Conservation (phyloP, 2,888 invertebrate genomes). For the Junonia oenone region DNA sequence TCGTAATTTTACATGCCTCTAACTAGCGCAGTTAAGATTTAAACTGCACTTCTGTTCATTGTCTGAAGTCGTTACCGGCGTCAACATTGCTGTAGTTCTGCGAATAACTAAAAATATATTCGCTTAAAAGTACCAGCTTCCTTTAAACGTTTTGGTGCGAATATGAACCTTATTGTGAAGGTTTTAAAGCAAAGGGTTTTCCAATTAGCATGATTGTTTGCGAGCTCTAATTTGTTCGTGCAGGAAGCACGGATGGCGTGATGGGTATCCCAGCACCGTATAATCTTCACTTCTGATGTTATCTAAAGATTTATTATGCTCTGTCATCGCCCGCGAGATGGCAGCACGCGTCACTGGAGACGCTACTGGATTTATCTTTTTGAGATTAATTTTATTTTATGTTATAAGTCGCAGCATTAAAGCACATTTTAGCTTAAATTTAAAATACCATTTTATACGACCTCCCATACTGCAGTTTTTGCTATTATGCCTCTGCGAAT, state of each 20-base stretch:
- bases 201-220: slow-evolving; percentile 47
- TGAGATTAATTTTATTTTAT: slow-evolving; percentile 35
- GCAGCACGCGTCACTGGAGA: slow-evolving; percentile 67
- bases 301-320: slow-evolving; percentile 75
- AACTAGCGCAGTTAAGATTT: slow-evolving; percentile 55
- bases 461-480: slow-evolving; percentile 34
- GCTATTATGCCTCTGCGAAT: background rate
- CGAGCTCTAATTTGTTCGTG: slow-evolving; percentile 70
- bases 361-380: slow-evolving; percentile 57
- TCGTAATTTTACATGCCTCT: slow-evolving; percentile 31
- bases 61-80: slow-evolving; percentile 50
- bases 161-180: slow-evolving; percentile 36
- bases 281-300: slow-evolving; percentile 77
- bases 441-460: slow-evolving; percentile 19
- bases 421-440: slow-evolving; percentile 16
- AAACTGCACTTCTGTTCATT: slow-evolving; percentile 60
- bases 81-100: slow-evolving; percentile 60
- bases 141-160: slow-evolving; percentile 3
- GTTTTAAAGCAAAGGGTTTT: slow-evolving; percentile 35
- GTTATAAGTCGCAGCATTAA: slow-evolving; percentile 35
- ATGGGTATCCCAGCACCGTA: slow-evolving; percentile 69
- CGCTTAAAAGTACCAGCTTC: slow-evolving; percentile 42
- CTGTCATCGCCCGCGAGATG: slow-evolving; percentile 75
- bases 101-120: slow-evolving; percentile 72
- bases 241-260: slow-evolving; percentile 77